Percentiles rank a stretch among this genome's conserved stretches.
phyloP scores from a whole-genome alignment of 1,140 invertebrate genomes.

The Stegodyphus mimosarum region DNA sequence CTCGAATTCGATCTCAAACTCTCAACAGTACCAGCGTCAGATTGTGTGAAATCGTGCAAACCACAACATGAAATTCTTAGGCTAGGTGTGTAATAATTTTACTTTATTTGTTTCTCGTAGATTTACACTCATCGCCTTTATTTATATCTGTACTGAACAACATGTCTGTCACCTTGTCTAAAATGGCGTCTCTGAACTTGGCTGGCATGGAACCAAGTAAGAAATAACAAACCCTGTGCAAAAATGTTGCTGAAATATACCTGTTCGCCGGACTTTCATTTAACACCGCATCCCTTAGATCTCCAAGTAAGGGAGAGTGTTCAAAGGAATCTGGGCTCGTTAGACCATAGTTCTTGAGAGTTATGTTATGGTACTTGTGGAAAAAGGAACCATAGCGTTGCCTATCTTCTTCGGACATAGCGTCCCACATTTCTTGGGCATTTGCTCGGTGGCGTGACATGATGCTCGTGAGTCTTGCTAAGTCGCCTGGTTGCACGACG shows the following conservation, averaged over 20 bases:
- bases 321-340: constrained; percentile 48
- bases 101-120: not conserved
- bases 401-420: constrained; percentile 60
- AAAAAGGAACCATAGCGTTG: constrained; percentile 63
- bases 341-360: constrained; percentile 60
- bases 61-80: too few relatives aligned
- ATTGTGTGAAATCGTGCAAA: too few relatives aligned
- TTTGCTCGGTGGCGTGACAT: constrained; percentile 60
- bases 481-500: constrained; percentile 68
- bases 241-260: constrained; percentile 14
- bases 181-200: not conserved
- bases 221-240: constrained; percentile 11
- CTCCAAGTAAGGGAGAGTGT: constrained; percentile 49
- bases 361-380: constrained; percentile 53
- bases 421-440: constrained; percentile 64
- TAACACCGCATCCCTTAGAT: constrained; percentile 59
- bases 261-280: not conserved
- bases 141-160: not conserved
- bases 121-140: not conserved
- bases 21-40: too few relatives aligned
- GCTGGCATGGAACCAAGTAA: constrained; percentile 5
- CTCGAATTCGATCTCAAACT: too few relatives aligned
- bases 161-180: not conserved
- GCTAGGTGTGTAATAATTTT: too few relatives aligned
- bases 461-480: constrained; percentile 66